Conservation (phyloP, 2,797 vertebrate genomes). For the Hephaestus fuliginosus region DNA sequence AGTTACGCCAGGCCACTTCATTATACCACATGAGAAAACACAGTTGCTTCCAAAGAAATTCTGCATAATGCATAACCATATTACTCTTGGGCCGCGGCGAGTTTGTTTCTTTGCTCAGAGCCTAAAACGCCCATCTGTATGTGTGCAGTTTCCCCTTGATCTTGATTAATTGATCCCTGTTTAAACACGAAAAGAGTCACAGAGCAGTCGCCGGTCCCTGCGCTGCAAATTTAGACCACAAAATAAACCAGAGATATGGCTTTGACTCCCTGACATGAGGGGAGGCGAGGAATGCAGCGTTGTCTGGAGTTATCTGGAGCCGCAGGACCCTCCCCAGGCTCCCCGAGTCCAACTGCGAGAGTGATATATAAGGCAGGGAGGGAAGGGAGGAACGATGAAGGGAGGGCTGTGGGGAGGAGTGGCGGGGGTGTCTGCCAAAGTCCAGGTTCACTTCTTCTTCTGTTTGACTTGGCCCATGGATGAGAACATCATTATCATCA, state of each 20-base stretch:
- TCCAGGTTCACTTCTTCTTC: conserved; percentile 69
- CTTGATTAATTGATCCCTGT: conserved; percentile 60
- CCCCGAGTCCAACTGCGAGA: conserved; percentile 56
- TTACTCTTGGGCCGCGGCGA: conserved; percentile 26
- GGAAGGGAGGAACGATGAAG: conserved; percentile 58
- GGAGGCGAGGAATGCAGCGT: conserved; percentile 71
- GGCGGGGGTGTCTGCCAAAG: conserved; percentile 65
- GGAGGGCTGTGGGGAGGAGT: conserved; percentile 55
- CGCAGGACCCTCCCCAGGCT: conserved; percentile 67
- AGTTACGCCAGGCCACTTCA: conserved; percentile 38
- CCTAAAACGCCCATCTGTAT: conserved; percentile 44
- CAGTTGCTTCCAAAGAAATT: conserved; percentile 41
- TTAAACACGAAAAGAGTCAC: conserved; percentile 29
- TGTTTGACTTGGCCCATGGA: conserved; percentile 80
- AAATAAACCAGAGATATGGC: conserved; percentile 55
- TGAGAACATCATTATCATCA: conserved; percentile 50
- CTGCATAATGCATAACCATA: conserved; percentile 59
- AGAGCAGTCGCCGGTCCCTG: background rate
- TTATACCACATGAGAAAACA: conserved; percentile 46
- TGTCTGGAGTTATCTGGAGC: conserved; percentile 78
- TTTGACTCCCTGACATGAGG: conserved; percentile 74
- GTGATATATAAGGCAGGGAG: conserved; percentile 65
- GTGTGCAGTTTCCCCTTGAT: conserved; percentile 45
- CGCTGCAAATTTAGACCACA: conserved; percentile 24
- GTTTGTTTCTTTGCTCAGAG: conserved; percentile 46